These are phyloP conservation scores for Isoperla grammatica DNA, from an alignment of 2,888 invertebrate genomes.

Conservation along the genomic window DNA sequence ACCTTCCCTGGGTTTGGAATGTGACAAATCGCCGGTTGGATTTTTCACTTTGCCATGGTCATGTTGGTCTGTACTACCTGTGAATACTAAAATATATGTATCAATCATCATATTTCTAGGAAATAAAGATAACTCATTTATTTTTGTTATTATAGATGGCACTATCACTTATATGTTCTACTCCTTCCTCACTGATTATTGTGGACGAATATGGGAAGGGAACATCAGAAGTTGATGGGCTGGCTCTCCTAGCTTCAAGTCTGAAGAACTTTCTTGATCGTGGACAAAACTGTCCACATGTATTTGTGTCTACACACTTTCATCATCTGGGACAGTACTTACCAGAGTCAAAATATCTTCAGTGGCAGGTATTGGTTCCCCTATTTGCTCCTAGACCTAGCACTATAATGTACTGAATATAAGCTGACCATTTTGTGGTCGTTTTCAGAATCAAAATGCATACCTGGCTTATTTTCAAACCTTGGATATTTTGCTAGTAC, in stretches of 20 bases:
- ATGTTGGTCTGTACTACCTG: too few relatives aligned
- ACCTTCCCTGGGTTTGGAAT: too few relatives aligned
- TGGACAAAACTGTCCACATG: constrained; percentile 59
- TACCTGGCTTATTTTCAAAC: too few relatives aligned
- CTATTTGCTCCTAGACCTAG: too few relatives aligned
- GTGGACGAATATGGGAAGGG: constrained; percentile 90
- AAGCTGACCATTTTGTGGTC: too few relatives aligned
- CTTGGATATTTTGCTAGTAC: too few relatives aligned
- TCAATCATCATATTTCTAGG: too few relatives aligned
- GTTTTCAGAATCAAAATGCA: too few relatives aligned
- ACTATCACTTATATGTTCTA: constrained; percentile 59
- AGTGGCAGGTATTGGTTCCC: constrained; percentile 48
- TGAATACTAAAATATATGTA: too few relatives aligned
- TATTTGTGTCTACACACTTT: constrained; percentile 74
- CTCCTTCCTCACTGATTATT: constrained; percentile 63
- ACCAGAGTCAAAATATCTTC: constrained; percentile 48
- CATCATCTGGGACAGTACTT: constrained; percentile 57
- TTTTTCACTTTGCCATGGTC: too few relatives aligned
- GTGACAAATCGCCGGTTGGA: too few relatives aligned
- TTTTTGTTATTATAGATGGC: constrained; percentile 54
- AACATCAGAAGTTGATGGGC: constrained; percentile 69
- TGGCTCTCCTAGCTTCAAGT: constrained; percentile 63
- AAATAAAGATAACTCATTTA: too few relatives aligned
- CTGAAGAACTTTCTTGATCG: constrained; percentile 60
- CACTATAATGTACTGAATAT: background rate